Conservation (phyloP, 1,140 invertebrate species). For the Drosophila willistoni region DNA sequence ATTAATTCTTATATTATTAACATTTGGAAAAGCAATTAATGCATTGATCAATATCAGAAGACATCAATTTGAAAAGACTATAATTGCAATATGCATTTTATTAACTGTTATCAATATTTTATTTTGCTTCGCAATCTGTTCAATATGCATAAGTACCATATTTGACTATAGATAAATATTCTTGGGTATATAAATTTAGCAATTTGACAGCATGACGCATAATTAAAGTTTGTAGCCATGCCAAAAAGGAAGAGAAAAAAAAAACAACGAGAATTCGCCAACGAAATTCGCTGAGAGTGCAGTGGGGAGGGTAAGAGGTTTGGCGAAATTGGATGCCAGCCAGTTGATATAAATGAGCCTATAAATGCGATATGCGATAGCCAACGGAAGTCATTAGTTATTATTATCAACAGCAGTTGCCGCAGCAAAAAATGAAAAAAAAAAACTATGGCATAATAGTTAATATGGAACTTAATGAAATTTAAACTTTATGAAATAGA, state of each 20-base stretch:
- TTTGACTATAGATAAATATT: not conserved
- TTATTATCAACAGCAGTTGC: constrained; percentile 9
- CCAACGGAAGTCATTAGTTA: constrained; percentile 55
- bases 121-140: not conserved
- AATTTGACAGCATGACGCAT: constrained; percentile 61
- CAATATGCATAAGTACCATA: not conserved
- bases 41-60: too few relatives aligned
- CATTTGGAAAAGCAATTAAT: too few relatives aligned
- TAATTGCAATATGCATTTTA: not conserved
- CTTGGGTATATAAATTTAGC: constrained; percentile 7
- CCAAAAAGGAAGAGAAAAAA: constrained; percentile 30
- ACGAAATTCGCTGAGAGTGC: constrained; percentile 40
- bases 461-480: not conserved
- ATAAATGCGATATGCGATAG: constrained; percentile 32
- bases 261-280: constrained; percentile 14
- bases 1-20: too few relatives aligned
- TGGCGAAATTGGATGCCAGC: constrained; percentile 46
- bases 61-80: too few relatives aligned
- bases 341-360: constrained; percentile 51
- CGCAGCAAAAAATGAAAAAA: not conserved
- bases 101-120: not conserved
- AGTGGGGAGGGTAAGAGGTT: not conserved
- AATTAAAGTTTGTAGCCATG: constrained; percentile 59
- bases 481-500: constrained; percentile 8
- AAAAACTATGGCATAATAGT: not conserved